phyloP scores from a whole-genome alignment of 2,797 vertebrate species.

The Chromobotia macracanthus region DNA sequence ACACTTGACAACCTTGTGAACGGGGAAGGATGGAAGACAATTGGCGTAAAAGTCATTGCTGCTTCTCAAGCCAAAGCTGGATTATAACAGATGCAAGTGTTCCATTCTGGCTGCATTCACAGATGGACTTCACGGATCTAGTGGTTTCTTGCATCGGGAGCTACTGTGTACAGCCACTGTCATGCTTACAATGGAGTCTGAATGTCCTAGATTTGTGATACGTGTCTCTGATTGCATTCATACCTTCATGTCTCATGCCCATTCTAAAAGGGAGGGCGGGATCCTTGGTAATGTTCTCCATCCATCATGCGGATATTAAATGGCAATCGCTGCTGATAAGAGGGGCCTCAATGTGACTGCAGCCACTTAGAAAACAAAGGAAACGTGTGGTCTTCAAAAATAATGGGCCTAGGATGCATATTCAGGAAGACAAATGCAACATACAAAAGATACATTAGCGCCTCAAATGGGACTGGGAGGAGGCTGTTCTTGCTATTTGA shows the following conservation, averaged over 20 bases:
- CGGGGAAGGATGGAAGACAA: conserved; percentile 54
- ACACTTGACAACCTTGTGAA: conserved; percentile 61
- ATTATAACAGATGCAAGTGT: conserved; percentile 63
- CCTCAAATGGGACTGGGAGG: conserved; percentile 47
- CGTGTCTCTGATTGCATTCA: conserved; percentile 49
- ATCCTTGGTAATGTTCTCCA: conserved; percentile 59
- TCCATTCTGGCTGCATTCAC: conserved; percentile 50
- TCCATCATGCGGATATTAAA: conserved; percentile 68
- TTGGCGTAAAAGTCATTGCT: conserved; percentile 48
- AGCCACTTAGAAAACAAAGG: conserved; percentile 66
- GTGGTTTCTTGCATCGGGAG: conserved; percentile 22
- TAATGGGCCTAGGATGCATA: conserved; percentile 55
- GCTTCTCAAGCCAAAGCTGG: conserved; percentile 59
- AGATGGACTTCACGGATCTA: conserved; percentile 47
- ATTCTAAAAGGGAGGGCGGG: conserved; percentile 51
- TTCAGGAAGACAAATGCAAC: conserved; percentile 40
- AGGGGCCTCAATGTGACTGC: conserved; percentile 57
- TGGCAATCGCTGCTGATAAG: conserved; percentile 58
- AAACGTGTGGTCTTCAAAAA: conserved; percentile 51
- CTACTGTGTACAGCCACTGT: conserved; percentile 24
- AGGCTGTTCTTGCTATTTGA: conserved; percentile 41
- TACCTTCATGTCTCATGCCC: conserved; percentile 43
- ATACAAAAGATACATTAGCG: conserved; percentile 60
- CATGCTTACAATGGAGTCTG: conserved; percentile 3
- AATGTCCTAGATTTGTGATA: conserved; percentile 29